Evolutionary conservation across 2,888 invertebrate species (phyloP).

Genomic region (Hyalella azteca): DNA sequence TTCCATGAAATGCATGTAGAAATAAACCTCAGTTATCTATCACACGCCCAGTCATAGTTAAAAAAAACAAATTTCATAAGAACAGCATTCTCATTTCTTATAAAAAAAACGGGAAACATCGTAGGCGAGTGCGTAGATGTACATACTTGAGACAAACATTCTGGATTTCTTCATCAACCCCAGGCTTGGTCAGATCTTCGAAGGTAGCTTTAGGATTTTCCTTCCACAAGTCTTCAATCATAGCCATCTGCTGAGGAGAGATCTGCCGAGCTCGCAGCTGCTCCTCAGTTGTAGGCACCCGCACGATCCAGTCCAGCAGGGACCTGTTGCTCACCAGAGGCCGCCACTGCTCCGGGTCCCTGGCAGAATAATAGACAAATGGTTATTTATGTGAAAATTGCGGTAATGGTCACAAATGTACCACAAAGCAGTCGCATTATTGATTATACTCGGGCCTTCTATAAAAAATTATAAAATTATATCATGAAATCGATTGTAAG

Average conservation of each 20-base stretch:
- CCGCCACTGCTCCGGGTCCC: conserved; percentile 98
- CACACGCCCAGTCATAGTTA: too few species aligned
- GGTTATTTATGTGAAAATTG: too few species aligned
- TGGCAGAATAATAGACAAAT: too few species aligned
- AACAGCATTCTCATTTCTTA: not conserved
- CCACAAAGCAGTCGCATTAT: too few species aligned
- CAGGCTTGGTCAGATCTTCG: conserved; percentile 97
- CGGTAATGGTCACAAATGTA: too few species aligned
- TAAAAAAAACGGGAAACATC: not conserved
- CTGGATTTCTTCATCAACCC: conserved; percentile 96
- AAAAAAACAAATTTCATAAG: not conserved
- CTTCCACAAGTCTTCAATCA: conserved; percentile 98
- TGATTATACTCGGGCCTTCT: too few species aligned
- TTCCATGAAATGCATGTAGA: too few species aligned
- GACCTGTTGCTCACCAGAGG: conserved; percentile 95
- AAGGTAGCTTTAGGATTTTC: conserved; percentile 97
- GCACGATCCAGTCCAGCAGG: conserved; percentile 95
- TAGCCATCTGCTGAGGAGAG: conserved; percentile 95
- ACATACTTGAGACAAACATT: conserved; percentile 72
- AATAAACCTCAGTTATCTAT: too few species aligned
- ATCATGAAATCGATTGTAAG: too few species aligned
- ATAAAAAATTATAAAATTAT: too few species aligned
- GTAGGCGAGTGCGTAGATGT: too few species aligned
- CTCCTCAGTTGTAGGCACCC: conserved; percentile 96
- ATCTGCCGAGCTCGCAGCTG: conserved; percentile 95